Conservation (phyloP, 2,797 vertebrate species). For the Salmo trutta region DNA sequence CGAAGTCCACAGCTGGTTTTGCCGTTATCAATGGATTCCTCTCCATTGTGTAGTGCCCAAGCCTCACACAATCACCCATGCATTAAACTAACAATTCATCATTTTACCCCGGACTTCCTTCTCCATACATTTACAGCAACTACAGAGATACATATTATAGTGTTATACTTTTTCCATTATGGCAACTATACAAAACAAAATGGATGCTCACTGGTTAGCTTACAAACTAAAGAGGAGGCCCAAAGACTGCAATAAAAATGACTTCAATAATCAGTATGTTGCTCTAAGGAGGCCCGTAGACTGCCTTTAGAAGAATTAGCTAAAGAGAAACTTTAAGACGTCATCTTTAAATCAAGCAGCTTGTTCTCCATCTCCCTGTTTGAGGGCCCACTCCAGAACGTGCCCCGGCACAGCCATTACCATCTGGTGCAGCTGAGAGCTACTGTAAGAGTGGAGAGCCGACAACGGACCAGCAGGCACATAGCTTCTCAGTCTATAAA, state of each 20-base stretch:
- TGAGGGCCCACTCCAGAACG: neutral
- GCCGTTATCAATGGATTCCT: neutral
- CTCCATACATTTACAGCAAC: too few relatives aligned
- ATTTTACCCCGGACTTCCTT: neutral
- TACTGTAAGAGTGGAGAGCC: neutral
- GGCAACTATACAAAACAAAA: neutral
- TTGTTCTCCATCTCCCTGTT: neutral
- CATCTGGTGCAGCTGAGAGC: neutral
- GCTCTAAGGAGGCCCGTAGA: neutral
- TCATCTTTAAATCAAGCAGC: neutral
- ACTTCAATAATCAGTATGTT: neutral
- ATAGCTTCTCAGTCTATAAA: neutral
- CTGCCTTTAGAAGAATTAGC: neutral
- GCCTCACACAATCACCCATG: neutral
- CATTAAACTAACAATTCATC: neutral
- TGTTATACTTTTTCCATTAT: neutral
- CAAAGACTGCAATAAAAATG: neutral
- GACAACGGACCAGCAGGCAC: neutral
- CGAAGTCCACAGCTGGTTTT: neutral
- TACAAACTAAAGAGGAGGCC: neutral
- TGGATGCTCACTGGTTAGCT: neutral
- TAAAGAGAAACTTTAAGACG: neutral
- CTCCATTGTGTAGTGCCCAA: neutral
- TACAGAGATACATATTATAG: too few relatives aligned
- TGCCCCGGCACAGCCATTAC: neutral